phyloP scores from a whole-genome alignment of 2,888 invertebrate species.

The Tenthredo distinguenda region DNA sequence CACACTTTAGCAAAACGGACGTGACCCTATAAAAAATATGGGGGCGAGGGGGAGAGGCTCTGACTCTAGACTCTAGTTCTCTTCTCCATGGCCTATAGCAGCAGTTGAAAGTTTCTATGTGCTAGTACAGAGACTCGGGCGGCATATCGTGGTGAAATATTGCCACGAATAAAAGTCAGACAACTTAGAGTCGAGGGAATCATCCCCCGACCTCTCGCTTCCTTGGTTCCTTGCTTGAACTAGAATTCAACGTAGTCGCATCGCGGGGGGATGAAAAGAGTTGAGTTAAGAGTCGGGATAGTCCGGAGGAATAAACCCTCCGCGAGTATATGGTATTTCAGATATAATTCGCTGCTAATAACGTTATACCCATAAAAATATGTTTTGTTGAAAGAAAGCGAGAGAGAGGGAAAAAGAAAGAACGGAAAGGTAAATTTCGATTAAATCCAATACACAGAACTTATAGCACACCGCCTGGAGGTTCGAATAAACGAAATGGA shows the following conservation, averaged over 20 bases:
- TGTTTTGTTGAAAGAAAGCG: background rate
- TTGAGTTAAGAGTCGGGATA: background rate
- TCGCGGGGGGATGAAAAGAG: background rate
- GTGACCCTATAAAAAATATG: constrained; percentile 47
- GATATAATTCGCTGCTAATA: too few relatives aligned
- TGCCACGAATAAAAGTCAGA: constrained; percentile 41
- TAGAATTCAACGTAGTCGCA: background rate
- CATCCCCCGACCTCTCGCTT: background rate
- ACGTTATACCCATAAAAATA: too few relatives aligned
- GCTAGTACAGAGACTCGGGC: background rate
- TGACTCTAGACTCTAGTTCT: background rate
- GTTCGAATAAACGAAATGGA: background rate
- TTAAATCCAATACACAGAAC: background rate
- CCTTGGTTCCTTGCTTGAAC: background rate
- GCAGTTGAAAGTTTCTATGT: constrained; percentile 20
- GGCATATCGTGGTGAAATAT: constrained; percentile 37
- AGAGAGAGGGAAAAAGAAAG: background rate
- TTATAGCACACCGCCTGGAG: background rate
- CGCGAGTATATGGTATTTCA: background rate
- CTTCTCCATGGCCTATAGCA: background rate
- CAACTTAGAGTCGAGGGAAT: constrained; percentile 34
- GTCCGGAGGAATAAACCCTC: background rate
- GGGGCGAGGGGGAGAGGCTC: background rate
- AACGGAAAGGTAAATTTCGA: background rate
- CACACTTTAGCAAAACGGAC: constrained; percentile 51